A percentile compares a stretch with the other conserved stretches of the same genome.
phyloP scores from a whole-genome alignment of 2,113 vertebrate species.

The Apus apus region DNA sequence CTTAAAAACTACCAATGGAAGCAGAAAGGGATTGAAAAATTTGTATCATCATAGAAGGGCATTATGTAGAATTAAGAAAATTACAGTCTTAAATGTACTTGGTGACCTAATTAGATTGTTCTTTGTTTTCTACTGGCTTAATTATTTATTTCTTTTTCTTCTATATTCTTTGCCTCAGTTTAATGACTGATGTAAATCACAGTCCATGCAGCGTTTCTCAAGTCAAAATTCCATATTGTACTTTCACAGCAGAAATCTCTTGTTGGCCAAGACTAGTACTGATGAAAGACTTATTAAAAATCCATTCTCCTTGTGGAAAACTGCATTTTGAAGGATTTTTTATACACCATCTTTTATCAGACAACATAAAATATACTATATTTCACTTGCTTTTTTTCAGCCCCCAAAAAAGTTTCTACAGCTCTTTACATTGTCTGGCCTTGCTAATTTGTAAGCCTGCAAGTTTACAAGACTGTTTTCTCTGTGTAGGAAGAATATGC shows the following conservation, averaged over 20 bases:
- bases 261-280: background rate
- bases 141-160: background rate
- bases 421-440: background rate
- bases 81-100: background rate
- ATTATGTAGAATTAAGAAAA: background rate
- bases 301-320: background rate
- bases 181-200: background rate
- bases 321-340: background rate
- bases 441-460: conserved; percentile 7
- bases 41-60: background rate
- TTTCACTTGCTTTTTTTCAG: conserved; percentile 27
- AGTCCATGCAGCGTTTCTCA: background rate
- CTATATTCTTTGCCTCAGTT: background rate
- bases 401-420: background rate
- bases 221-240: conserved; percentile 1
- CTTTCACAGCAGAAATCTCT: background rate
- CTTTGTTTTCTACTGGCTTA: background rate
- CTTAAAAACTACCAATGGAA: background rate
- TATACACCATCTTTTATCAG: conserved; percentile 11
- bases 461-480: conserved; percentile 7
- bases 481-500: background rate
- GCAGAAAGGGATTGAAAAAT: conserved; percentile 22
- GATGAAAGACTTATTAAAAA: conserved; percentile 35
- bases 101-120: background rate
- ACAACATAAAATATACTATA: conserved; percentile 7